Percentiles rank a stretch among this genome's conserved stretches.
Evolutionary conservation across 2,797 vertebrate genomes (phyloP).

Genomic region (Dendrocincla tyrannina): DNA sequence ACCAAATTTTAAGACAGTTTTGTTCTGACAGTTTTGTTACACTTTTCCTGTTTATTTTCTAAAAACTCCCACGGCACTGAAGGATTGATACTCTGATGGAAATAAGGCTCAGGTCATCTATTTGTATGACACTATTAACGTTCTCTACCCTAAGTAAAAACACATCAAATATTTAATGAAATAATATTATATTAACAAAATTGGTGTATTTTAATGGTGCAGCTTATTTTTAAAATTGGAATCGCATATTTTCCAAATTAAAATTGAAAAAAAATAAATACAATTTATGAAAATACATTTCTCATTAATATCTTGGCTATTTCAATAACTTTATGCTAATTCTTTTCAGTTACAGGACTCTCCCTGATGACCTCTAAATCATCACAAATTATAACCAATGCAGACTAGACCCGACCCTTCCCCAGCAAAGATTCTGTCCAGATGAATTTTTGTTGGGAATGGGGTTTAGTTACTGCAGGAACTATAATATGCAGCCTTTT

Average conservation of each 20-base stretch:
- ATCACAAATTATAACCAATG: not conserved
- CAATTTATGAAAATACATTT: not conserved
- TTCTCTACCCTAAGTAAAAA: not conserved
- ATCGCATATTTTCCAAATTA: not conserved
- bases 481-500: not conserved
- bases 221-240: not conserved
- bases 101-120: not conserved
- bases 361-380: not conserved
- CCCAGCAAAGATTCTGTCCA: not conserved
- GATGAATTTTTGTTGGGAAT: not conserved
- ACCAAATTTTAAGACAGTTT: not conserved
- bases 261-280: not conserved
- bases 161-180: not conserved
- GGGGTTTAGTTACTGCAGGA: not conserved
- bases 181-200: not conserved
- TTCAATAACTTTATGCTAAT: not conserved
- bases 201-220: not conserved
- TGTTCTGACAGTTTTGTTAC: not conserved
- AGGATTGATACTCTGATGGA: not conserved
- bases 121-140: not conserved
- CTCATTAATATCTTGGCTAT: not conserved
- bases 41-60: not conserved
- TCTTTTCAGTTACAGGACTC: not conserved
- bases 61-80: not conserved
- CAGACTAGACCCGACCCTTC: not conserved